Conservation (phyloP, 2,888 invertebrate genomes). For the Saturnia japonica region DNA sequence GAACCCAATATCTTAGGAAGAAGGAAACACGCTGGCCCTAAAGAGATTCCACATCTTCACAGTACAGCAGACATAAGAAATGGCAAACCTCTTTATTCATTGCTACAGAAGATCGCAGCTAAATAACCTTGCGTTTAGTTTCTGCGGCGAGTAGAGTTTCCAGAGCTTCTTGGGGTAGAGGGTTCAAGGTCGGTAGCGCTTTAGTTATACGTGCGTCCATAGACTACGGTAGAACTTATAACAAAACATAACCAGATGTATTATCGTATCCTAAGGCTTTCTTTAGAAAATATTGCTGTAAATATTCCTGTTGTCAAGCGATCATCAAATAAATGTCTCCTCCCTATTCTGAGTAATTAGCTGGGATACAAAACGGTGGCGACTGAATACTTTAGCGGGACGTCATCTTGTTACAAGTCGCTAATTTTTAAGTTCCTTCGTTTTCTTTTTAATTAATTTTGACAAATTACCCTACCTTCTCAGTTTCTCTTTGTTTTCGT, state of each 20-base stretch:
- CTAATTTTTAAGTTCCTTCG: constrained; percentile 60
- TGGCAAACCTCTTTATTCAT: too few relatives aligned
- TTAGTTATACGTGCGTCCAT: too few relatives aligned
- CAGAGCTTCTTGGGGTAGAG: too few relatives aligned
- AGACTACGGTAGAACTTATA: too few relatives aligned
- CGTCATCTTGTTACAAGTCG: constrained; percentile 65
- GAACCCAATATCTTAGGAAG: too few relatives aligned
- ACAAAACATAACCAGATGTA: neutral
- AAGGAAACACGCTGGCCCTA: too few relatives aligned
- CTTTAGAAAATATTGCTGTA: neutral
- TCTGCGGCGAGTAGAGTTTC: too few relatives aligned
- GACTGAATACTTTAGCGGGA: constrained; percentile 52
- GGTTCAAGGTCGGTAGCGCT: too few relatives aligned
- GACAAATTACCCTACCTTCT: constrained; percentile 79
- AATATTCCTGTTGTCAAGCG: constrained; percentile 10
- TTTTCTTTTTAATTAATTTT: constrained; percentile 82
- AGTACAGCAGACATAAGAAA: too few relatives aligned
- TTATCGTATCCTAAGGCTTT: neutral
- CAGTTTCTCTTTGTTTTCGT: constrained; percentile 73
- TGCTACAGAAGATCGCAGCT: too few relatives aligned
- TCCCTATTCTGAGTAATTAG: constrained; percentile 37
- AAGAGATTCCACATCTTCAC: too few relatives aligned
- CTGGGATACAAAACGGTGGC: constrained; percentile 50
- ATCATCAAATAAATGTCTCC: constrained; percentile 18
- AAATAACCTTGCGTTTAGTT: too few relatives aligned